Conservation (phyloP, 2,113 vertebrate species). For the Choloepus hoffmanni region DNA sequence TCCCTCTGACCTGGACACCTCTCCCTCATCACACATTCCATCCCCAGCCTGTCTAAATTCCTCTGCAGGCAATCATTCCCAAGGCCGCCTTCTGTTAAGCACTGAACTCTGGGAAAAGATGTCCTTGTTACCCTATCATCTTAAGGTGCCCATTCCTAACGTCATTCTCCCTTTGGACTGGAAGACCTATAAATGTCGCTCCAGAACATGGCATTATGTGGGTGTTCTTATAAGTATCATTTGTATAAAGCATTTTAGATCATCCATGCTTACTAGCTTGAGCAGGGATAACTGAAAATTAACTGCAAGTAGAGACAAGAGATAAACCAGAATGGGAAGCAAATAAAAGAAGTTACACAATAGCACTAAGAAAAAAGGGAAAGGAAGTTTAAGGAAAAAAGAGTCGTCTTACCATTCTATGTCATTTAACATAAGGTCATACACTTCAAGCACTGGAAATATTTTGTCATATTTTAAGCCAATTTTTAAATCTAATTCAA, state of each 20-base stretch:
- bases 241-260: neutral
- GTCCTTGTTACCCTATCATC: neutral
- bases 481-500: slow-evolving; percentile 64
- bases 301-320: slow-evolving; percentile 46
- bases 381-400: neutral
- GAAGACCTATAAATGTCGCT: neutral
- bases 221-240: neutral
- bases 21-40: neutral
- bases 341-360: neutral
- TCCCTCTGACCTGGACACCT: slow-evolving; percentile 45
- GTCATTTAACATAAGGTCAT: slow-evolving; percentile 20
- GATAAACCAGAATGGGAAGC: neutral
- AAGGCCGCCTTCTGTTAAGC: neutral
- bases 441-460: slow-evolving; percentile 41
- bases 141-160: neutral
- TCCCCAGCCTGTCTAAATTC: neutral
- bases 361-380: neutral
- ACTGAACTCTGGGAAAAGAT: neutral
- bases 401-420: neutral
- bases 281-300: neutral
- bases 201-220: accelerated
- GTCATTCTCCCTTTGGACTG: neutral
- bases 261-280: neutral
- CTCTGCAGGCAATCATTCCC: neutral
- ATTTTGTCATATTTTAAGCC: slow-evolving; percentile 23